Evolutionary conservation across 2,113 vertebrate genomes (phyloP), one percentile per base, ranked within the genome.

Genomic region (Amazona vittata): DNA sequence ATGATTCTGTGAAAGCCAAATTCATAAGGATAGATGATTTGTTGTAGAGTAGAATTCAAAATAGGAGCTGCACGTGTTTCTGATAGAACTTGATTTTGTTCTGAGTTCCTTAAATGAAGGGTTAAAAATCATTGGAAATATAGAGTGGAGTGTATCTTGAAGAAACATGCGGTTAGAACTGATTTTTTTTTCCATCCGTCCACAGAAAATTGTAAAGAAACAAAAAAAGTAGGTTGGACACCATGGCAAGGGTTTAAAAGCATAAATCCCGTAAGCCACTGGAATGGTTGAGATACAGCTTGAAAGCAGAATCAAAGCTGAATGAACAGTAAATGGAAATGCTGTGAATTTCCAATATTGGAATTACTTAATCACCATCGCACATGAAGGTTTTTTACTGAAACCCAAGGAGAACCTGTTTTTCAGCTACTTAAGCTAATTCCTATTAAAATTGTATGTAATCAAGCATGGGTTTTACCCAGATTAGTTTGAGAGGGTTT

Each of bases 101-200:
- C 15, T 17, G 21, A 46, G 21, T 79, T 83, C 29, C 37, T 88
- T 93, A 93, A 82, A 77, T 53, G 53, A 87, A 85, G 41, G 31
- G 69, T 94, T 93, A 94, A 91, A 86, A 94, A 74, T 44, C 0
- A 81, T 37, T 65, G 39, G 74, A 82, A 84, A 91, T 77, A 46
- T 1, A 53, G 37, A 63, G 24, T 75, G 33, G n/a, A 83, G 20
- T 14, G 41, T 91, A 89, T 83, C 24, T 94, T 78, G 62, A 46
- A 74, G 83, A 96, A 96, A 93, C 41, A 67, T 57, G 37, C 44
- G 68, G 77, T 71, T 87, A 94, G 57, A 87, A 74, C 77, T 86
- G 31, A n/a, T 89, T 83, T 91, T 68, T 74, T 84, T 74, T 5
- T 89, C 43, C 12, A 31, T 67, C 18, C 17, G 31, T 29, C 59